Base-by-base conservation (phyloP, 2,113 vertebrate species). In the Microcebus lehilahytsara region DNA sequence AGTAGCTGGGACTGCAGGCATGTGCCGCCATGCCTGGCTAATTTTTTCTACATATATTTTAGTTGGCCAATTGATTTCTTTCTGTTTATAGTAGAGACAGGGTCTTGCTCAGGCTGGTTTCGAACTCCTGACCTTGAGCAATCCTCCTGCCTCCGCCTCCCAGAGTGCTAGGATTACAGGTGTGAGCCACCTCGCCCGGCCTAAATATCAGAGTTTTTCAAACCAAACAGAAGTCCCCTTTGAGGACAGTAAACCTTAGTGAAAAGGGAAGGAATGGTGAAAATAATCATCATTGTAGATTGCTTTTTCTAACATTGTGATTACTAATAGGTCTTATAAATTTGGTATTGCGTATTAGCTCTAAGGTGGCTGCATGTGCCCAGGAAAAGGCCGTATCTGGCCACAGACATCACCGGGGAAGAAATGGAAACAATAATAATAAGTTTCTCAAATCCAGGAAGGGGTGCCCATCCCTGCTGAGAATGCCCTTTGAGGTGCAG, bases 381-480 rank as follows among this genome's bases (percentile, higher is more conserved):
- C 66, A 85, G 89, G 46, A 90, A 91, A 96, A 89, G 58, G 22
- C 92, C 46, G 0, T 10, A 1, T 92, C 60, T 62, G 37, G 37
- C 69, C 62, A 27, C 74, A 62, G 19, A 49, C 27, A 89, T 89
- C 89, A 85, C 67, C 60, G 62, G 86, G 91, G 37, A 93, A 93
- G 67, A 91, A 77, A 87, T 67, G 56, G 69, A 96, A 93, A 95
- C 89, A 89, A 17, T 93, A 75, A 49, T 85, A 75, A 91, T 75
- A 85, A 85, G 74, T 97, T 85, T 93, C 90, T 90, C 69, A 72
- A 75, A 64, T 77, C 42, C 79, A 90, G 56, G 87, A 49, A 67
- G 94, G 62, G 80, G n/a, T 80, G 49, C 64, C 92, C 69, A 19
- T 71, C 37, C 86, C 75, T 34, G 32, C 30, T 4, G 74, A 86